phyloP scores from a whole-genome alignment of 1,140 invertebrate species.

The Pomacea maculata region DNA sequence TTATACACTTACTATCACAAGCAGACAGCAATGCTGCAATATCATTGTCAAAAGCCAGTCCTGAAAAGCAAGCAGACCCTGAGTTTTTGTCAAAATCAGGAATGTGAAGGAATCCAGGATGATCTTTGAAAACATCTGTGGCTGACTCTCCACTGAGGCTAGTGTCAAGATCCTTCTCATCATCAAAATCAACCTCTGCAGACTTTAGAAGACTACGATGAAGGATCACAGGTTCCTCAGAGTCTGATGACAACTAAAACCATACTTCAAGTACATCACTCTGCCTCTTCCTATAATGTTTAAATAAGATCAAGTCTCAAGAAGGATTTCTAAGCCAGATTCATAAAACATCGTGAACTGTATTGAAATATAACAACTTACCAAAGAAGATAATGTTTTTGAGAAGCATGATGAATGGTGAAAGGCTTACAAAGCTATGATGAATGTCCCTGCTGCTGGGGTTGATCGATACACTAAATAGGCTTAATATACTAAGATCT shows the following conservation, averaged over 20 bases:
- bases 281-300: background rate
- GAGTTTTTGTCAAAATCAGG: conserved; percentile 8
- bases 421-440: too few species aligned
- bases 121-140: conserved; percentile 6
- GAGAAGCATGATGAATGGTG: too few species aligned
- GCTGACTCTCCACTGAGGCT: conserved; percentile 33
- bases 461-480: too few species aligned
- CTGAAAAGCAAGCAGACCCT: background rate
- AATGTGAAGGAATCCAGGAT: background rate
- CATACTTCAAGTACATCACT: background rate
- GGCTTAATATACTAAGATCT: too few species aligned
- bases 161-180: conserved; percentile 53
- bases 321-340: too few species aligned
- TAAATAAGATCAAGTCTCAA: background rate
- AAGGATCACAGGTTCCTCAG: conserved; percentile 54
- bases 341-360: too few species aligned
- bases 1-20: background rate
- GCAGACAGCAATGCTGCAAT: conserved; percentile 26
- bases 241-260: conserved; percentile 50
- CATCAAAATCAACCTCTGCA: conserved; percentile 33
- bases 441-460: too few species aligned
- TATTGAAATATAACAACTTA: too few species aligned
- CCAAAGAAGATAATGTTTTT: too few species aligned
- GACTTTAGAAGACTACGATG: conserved; percentile 41
- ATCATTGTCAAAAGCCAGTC: conserved; percentile 28